These are phyloP conservation scores for Leguminivora glycinivorella DNA, from an alignment of 1,140 invertebrate genomes.

Conservation along the genomic window DNA sequence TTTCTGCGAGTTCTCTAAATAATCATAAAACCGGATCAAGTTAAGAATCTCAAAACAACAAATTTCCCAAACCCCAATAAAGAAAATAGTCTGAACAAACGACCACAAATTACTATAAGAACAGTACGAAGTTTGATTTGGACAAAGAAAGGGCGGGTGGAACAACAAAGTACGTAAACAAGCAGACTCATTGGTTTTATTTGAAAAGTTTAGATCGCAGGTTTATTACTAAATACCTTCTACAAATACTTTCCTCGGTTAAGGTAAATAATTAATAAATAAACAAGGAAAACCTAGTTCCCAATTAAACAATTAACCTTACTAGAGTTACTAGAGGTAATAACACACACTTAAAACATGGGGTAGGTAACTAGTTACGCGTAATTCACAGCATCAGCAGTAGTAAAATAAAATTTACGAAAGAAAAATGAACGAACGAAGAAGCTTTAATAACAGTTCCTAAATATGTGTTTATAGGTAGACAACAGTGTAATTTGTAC, in stretches of 20 bases:
- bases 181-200: conserved; percentile 56
- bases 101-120: conserved; percentile 44
- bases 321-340: no score
- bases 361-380: no score
- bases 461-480: no score
- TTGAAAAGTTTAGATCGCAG: conserved; percentile 50
- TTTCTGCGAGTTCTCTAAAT: no score
- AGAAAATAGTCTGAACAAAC: conserved; percentile 42
- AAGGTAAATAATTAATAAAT: background rate
- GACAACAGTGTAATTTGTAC: no score
- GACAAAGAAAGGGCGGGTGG: conserved; percentile 47
- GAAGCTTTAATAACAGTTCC: no score
- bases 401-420: no score
- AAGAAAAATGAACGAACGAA: no score
- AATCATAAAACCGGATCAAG: background rate
- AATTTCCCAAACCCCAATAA: conserved; percentile 33
- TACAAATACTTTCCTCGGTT: conserved; percentile 7
- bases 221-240: conserved; percentile 37
- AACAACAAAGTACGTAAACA: conserved; percentile 54
- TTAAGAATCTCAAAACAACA: conserved; percentile 4
- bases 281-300: no score
- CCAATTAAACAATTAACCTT: no score
- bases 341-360: no score
- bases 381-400: no score
- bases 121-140: conserved; percentile 45